These are phyloP conservation scores for Drosophila paramelanica DNA, from an alignment of 2,888 invertebrate genomes.

Conservation along the genomic window DNA sequence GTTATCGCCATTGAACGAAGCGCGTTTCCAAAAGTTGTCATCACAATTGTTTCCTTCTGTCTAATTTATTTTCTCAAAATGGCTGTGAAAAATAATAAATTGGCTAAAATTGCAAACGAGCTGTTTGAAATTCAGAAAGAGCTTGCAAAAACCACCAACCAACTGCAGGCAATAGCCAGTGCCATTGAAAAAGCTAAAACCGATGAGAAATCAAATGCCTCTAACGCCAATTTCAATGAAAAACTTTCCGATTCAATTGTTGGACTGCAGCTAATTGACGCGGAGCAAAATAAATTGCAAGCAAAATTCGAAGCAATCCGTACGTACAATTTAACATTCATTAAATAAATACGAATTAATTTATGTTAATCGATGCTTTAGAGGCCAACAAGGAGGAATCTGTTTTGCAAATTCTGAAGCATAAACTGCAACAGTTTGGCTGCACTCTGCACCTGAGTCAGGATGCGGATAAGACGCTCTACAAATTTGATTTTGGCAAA, in stretches of 20 bases:
- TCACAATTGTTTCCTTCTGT: background rate
- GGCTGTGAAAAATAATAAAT: background rate
- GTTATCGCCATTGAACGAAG: conserved; percentile 17
- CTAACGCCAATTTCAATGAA: background rate
- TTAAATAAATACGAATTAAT: too few relatives aligned
- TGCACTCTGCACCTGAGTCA: conserved; percentile 2
- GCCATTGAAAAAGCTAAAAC: background rate
- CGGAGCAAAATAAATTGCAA: conserved; percentile 1
- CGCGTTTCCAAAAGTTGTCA: conserved; percentile 16
- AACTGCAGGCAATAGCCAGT: background rate
- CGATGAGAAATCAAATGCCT: background rate
- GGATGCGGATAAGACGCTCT: conserved; percentile 12
- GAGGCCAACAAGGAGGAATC: background rate
- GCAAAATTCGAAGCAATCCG: conserved; percentile 4
- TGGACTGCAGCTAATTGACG: background rate
- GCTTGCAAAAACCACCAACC: background rate
- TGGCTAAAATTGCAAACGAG: background rate
- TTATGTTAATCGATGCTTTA: background rate
- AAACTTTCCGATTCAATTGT: background rate
- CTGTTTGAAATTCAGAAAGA: background rate
- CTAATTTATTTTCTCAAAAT: conserved; percentile 2
- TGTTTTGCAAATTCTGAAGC: background rate
- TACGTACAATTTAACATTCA: background rate
- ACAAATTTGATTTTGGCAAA: conserved; percentile 14
- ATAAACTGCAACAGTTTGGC: conserved; percentile 13